Evolutionary conservation across 2,797 vertebrate species (phyloP).

Genomic region (Ctenochaetus hawaiiensis): DNA sequence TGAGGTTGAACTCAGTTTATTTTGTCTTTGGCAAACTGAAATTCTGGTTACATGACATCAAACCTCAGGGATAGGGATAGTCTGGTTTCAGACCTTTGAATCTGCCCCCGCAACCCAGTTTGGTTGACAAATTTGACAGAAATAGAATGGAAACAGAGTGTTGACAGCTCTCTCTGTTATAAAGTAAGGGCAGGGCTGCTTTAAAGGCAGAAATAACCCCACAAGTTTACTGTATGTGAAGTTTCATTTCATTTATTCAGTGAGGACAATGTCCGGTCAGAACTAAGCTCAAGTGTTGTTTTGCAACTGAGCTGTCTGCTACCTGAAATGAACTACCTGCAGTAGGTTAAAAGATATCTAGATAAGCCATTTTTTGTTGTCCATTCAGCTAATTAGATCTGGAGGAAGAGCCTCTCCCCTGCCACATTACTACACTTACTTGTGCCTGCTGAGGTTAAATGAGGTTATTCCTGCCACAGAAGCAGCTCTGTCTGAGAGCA

Average conservation of each 20-base stretch:
- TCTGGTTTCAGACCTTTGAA: too few species aligned
- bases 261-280: background rate
- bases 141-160: too few species aligned
- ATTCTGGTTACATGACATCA: background rate
- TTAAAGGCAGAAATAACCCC: conserved; percentile 34
- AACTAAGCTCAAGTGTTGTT: background rate
- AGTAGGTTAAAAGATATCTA: too few species aligned
- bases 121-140: too few species aligned
- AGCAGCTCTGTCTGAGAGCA: conserved; percentile 35
- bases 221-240: background rate
- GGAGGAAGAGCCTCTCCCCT: background rate
- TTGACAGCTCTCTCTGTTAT: too few species aligned
- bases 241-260: background rate
- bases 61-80: background rate
- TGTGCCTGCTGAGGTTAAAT: background rate
- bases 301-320: background rate
- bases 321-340: background rate
- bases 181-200: conserved; percentile 21
- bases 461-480: conserved; percentile 13
- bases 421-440: background rate
- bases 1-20: background rate
- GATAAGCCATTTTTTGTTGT: background rate
- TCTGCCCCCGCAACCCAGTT: too few species aligned
- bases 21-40: background rate
- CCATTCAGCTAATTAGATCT: too few species aligned